Base-by-base conservation (phyloP, 1,140 invertebrate species). In the Coenobita brevimanus region DNA sequence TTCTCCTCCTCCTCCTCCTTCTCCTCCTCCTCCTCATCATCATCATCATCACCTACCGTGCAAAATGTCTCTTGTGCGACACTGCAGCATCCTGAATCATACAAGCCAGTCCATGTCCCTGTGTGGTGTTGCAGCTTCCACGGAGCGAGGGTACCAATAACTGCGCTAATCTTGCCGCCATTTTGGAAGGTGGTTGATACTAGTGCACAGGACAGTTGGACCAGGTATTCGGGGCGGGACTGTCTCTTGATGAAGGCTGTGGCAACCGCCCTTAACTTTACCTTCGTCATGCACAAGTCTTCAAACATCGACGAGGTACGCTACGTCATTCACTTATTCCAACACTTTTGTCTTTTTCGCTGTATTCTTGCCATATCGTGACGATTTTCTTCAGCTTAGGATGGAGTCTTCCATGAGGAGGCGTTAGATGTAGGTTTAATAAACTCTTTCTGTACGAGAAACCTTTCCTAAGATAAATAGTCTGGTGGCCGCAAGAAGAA, bases 161-260 rank as follows among this genome's bases (percentile, higher is more conserved):
- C 80, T 2, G 64, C 64, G 1, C 62, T 71, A 1, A 69, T 82
- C 38, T 41, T 82, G 64, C 64, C 80, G 8, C 80, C 80, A 1
- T 71, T 82, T 64, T 82, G 80, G 80, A 82, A 82, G 64, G 0
- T 71, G 41, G 64, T 71, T 3, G 27, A 36, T 33, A 3, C 17
- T 27, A 13, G 0, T 3, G 41, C 64, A 1, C 38, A 8, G 3
- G 33, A 80, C 38, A 57, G 24, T 33, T 67, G 54, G 36, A 13
- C 33, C 60, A 41, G 2, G 2, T 82, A 64, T 36, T 67, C 79
- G 1, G 79, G 79, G 1, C 24, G 79, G 3, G 79, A 82, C 60
- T 82, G 38, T 33, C 79, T 82, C 33, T 41, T 82, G 21, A 82
- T 82, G 36, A 67, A 82, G 54, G 27, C 79, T 0, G 60, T 82